Evolutionary conservation across 37 sponge, comb jelly and placozoan species (phyloP).

Genomic region (Halichondria panicea): DNA sequence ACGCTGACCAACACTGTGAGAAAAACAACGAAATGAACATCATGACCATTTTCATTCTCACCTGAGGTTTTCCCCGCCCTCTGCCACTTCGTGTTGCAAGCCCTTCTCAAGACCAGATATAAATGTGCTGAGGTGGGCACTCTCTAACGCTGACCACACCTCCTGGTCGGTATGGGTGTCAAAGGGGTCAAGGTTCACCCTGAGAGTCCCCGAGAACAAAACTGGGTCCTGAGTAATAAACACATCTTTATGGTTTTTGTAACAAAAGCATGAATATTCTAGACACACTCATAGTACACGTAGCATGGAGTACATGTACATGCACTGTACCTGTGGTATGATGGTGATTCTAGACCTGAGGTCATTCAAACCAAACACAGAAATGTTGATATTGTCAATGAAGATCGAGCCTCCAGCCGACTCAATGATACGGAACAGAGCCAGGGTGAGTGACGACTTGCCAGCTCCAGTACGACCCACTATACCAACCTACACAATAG

Average conservation of each 20-base stretch:
- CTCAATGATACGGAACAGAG: constrained; percentile 91
- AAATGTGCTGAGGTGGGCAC: constrained; percentile 79
- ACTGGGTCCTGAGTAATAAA: constrained; percentile 72
- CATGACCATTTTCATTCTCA: background rate
- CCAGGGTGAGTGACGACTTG: constrained; percentile 88
- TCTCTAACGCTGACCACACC: constrained; percentile 85
- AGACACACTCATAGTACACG: too few species aligned
- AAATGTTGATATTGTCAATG: constrained; percentile 75
- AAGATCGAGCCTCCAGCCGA: constrained; percentile 74
- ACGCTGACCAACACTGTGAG: constrained; percentile 90
- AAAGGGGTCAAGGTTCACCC: constrained; percentile 93
- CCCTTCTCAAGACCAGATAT: constrained; percentile 54
- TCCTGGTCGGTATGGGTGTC: constrained; percentile 68
- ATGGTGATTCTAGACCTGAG: constrained; percentile 85
- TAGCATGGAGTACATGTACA: too few species aligned
- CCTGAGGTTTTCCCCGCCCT: constrained; percentile 97
- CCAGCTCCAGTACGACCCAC: constrained; percentile 96
- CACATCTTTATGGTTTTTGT: background rate
- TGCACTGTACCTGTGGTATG: constrained; percentile 83
- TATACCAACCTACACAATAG: constrained; percentile 74
- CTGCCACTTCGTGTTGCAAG: constrained; percentile 65
- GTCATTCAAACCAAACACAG: constrained; percentile 77
- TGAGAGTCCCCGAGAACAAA: constrained; percentile 87
- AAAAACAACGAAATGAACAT: background rate
- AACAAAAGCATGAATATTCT: too few species aligned